These are phyloP conservation scores for Archips xylosteana DNA, from an alignment of 2,888 invertebrate species.

Conservation along the genomic window DNA sequence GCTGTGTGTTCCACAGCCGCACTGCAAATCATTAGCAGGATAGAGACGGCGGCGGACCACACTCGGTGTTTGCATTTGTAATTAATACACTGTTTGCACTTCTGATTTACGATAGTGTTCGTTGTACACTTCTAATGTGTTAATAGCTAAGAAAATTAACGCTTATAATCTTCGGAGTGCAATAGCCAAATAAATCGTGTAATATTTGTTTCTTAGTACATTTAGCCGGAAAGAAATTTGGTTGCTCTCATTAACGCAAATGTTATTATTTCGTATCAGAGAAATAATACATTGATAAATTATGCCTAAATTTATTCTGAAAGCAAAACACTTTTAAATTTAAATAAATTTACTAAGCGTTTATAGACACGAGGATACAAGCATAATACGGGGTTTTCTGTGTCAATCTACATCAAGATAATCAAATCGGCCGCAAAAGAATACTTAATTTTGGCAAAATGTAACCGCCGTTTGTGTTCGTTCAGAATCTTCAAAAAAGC, in stretches of 20 bases:
- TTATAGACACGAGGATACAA: conserved; percentile 9
- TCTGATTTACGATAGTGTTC: conserved; percentile 82
- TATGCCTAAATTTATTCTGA: neutral
- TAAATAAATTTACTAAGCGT: neutral
- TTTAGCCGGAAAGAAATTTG: no score
- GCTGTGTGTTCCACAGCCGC: conserved; percentile 54
- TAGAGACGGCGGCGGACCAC: conserved; percentile 82
- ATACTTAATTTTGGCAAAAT: conserved; percentile 39
- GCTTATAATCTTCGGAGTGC: conserved; percentile 41
- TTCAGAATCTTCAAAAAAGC: conserved; percentile 47
- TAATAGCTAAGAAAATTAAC: conserved; percentile 81
- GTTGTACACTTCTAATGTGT: conserved; percentile 79
- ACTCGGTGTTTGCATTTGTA: conserved; percentile 85
- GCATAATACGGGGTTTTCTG: conserved; percentile 29
- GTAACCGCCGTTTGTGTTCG: conserved; percentile 39
- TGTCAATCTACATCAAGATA: conserved; percentile 39
- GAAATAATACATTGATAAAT: no score
- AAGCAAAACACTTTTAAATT: neutral
- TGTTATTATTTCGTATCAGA: neutral
- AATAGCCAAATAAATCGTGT: neutral
- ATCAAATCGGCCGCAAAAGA: conserved; percentile 42
- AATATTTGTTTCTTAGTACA: neutral
- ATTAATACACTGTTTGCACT: conserved; percentile 85
- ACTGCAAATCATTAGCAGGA: conserved; percentile 84
- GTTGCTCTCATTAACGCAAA: neutral